Evolutionary conservation across 2,797 vertebrate species (phyloP), one percentile per base, ranked within the genome.

Genomic region (Sebastes umbrosus): DNA sequence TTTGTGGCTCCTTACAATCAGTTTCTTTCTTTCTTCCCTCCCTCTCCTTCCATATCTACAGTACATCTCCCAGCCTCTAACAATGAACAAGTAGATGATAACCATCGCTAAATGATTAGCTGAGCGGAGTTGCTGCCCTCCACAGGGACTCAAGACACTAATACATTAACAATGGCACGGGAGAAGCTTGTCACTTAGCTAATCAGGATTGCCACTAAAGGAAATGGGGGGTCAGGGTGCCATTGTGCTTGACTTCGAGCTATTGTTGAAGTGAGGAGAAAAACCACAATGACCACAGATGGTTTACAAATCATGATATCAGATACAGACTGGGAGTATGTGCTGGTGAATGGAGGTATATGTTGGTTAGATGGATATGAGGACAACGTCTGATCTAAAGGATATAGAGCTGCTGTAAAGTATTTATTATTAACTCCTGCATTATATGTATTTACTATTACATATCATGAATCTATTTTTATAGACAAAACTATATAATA

Each of bases 191-290:
- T 89, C 87, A 90, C 75, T 91, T 84, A 82, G 82, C 90, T 90
- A 93, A 94, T 93, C 87, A 91, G 87, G 80, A 89, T 77, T 70
- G 85, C 83, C 85, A 85, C 89, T 92, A 83, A 82, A 90, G 93
- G 93, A 95, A 95, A 91, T 3, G 63, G 83, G 86, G 87, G 92
- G 90, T 90, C 87, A 85, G 80, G 60, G 86, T 87, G 89, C 84
- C 90, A 93, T 94, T 94, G 91, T 93, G 84, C 90, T 89, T 69
- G 29, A 84, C 89, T 76, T 12, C 0, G 22, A 71, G 66, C 81
- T 85, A 90, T 92, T 93, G 92, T 90, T 87, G 73, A 31, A 70
- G 54, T 31, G 73, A 87, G 76, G 67, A 82, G 80, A 54, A 80
- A 84, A 84, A 88, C 79, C 73, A 88, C 79, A 90, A 85, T 79